phyloP scores from a whole-genome alignment of 2,797 vertebrate species.

The Sebastes iracundus region DNA sequence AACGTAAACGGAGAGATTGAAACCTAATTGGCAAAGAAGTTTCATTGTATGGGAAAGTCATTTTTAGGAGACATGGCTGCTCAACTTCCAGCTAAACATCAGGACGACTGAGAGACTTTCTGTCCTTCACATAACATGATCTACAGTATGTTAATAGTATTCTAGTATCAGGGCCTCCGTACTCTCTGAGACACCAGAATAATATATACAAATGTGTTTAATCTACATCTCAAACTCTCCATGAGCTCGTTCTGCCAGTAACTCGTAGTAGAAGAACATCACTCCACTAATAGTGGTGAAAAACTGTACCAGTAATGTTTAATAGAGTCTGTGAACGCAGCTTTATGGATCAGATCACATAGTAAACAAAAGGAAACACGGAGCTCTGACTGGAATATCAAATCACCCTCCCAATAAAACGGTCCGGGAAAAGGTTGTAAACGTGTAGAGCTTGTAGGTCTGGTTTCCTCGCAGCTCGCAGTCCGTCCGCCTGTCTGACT shows the following conservation, averaged over 20 bases:
- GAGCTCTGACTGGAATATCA: constrained; percentile 55
- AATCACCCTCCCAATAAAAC: constrained; percentile 41
- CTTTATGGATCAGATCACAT: constrained; percentile 35
- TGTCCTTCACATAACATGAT: background rate
- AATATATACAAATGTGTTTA: background rate
- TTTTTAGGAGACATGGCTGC: no score
- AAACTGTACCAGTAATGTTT: constrained; percentile 19
- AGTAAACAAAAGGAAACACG: constrained; percentile 36
- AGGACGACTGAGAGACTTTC: no score
- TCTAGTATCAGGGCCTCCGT: no score
- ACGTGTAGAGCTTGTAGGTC: constrained; percentile 12
- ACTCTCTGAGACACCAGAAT: background rate
- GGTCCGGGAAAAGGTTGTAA: constrained; percentile 53
- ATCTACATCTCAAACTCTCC: background rate
- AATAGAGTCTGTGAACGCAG: constrained; percentile 29
- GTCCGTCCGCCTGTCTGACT: constrained; percentile 69
- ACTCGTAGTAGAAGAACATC: background rate
- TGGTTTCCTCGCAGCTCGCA: background rate
- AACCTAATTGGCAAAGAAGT: no score
- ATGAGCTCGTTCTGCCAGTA: background rate
- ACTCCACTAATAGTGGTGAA: background rate
- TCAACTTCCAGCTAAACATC: no score
- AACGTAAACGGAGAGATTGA: no score
- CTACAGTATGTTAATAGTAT: background rate
- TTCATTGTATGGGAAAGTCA: no score